Evolutionary conservation across 2,797 vertebrate genomes (phyloP), one percentile per base, ranked within the genome.

Genomic region (Nannoperca obscura): DNA sequence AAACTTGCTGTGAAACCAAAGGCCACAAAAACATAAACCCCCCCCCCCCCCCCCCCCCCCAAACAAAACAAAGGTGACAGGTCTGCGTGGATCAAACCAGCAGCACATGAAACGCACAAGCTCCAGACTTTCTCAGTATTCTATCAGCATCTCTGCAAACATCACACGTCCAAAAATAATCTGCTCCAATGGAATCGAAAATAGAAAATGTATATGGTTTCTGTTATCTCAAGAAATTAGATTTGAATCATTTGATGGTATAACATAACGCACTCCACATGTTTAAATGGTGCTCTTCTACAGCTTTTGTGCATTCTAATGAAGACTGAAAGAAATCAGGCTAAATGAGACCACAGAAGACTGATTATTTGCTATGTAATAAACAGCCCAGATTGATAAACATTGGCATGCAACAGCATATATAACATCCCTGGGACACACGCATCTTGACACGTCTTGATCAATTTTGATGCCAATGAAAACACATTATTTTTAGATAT

Each of bases 401-500:
- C n/a, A 67, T 70, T 53, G 47, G 64, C 10, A 72, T 53, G 40
- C 14, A 0, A 15, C 10, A 0, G n/a, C 40, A 36, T 50, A 27
- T 55, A 30, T 54, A 64, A 47, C 63, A 65, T 68, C 42, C 27
- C 30, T 6, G 65, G 60, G 62, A 81, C 8, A 10, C 22, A 20
- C 65, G 71, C 53, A 66, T 73, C 53, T 11, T 74, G 83, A 81
- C 81, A 85, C 67, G 59, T 74, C 87, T 84, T 87, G 84, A 90
- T 91, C 81, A 71, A 19, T 85, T 81, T 65, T 38, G n/a, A 82
- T 85, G 38, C 67, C 10, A 40, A 86, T 91, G 64, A 90, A 92
- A 76, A 81, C 47, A 36, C 53, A 77, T 84, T 89, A 89, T 86
- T 90, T 89, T 89, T 82, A 85, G 84, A 78, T 74, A 34, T 81